Base-by-base conservation (phyloP, 2,113 vertebrate genomes). In the Suricata suricatta region DNA sequence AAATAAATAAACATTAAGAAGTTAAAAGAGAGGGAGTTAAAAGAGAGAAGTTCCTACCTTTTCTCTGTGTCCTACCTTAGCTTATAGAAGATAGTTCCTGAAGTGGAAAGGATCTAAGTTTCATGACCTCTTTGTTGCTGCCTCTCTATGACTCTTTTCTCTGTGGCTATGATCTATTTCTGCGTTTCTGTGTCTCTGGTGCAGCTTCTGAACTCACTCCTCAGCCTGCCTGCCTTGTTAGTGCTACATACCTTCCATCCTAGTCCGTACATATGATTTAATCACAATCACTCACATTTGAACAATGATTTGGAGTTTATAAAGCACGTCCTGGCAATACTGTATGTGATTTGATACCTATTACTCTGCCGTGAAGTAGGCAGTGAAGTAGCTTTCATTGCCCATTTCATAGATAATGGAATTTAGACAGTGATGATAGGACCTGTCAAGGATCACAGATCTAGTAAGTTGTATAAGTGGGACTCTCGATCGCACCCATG, bases 301-400 rank as follows among this genome's bases (percentile, higher is more conserved):
- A 91, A 52, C 25, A 93, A 31, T 47, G 54, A 93, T 77, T 90
- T 97, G 38, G 52, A 90, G 33, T 97, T 97, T 89, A 79, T 13
- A 79, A 90, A 41, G 29, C 25, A 79, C 88, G 12, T 90, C 95
- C 87, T 85, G 77, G 86, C 94, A 80, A 8, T 88, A 31, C 41
- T 89, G 80, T 86, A 47, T 82, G 38, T 93, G 25, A 50, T 97
- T 94, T 96, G 88, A 72, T 93, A 12, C n/a, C 12, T 96, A 38
- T 96, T 72, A 69, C 66, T 94, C 8, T 54, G 82, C 60, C 93
- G 19, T 69, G 47, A 96, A 88, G 21, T 76, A 84, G 69, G 17
- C 54, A 94, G 64, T 64, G 47, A 95, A 89, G 38, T 77, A 97
- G 68, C 33, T 92, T 95, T 95, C 83, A 97, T 88, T 90, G 27